These are phyloP conservation scores for Caenorhabditis sp. DNA, from an alignment of 2,888 invertebrate genomes.

Conservation along the genomic window DNA sequence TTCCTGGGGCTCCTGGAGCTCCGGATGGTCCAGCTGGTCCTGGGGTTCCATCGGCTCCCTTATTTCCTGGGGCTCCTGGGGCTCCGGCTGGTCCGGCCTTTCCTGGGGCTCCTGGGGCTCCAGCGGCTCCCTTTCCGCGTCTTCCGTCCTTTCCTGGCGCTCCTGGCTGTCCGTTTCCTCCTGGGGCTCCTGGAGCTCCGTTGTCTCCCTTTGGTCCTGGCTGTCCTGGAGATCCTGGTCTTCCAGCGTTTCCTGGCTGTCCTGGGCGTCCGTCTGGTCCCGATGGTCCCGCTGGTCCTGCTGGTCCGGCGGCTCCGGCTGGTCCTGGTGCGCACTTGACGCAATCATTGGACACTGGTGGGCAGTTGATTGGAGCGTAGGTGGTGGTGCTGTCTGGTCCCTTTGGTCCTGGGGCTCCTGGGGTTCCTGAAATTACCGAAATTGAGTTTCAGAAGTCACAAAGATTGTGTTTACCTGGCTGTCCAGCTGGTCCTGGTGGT, in stretches of 20 bases:
- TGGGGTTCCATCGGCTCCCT: conserved; percentile 58
- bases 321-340: conserved; percentile 74
- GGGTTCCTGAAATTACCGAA: conserved; percentile 55
- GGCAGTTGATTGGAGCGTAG: conserved; percentile 70
- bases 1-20: conserved; percentile 59
- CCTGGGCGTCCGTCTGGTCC: conserved; percentile 74
- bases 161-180: conserved; percentile 66
- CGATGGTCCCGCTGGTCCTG: conserved; percentile 67
- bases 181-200: conserved; percentile 71
- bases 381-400: conserved; percentile 67
- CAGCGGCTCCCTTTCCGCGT: conserved; percentile 61
- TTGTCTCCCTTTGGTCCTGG: conserved; percentile 70
- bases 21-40: conserved; percentile 69
- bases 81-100: conserved; percentile 65
- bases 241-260: conserved; percentile 67
- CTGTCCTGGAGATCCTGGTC: conserved; percentile 65
- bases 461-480: conserved; percentile 33
- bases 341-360: conserved; percentile 63
- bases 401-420: conserved; percentile 69
- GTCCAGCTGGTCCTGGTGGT: conserved; percentile 71
- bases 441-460: neutral
- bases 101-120: conserved; percentile 68
- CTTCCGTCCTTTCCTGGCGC: conserved; percentile 69
- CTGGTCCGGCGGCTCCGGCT: conserved; percentile 72
- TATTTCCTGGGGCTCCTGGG: conserved; percentile 57